Base-by-base conservation (phyloP, 92 coral and sea anemone species). In the Nematostella vectensis region DNA sequence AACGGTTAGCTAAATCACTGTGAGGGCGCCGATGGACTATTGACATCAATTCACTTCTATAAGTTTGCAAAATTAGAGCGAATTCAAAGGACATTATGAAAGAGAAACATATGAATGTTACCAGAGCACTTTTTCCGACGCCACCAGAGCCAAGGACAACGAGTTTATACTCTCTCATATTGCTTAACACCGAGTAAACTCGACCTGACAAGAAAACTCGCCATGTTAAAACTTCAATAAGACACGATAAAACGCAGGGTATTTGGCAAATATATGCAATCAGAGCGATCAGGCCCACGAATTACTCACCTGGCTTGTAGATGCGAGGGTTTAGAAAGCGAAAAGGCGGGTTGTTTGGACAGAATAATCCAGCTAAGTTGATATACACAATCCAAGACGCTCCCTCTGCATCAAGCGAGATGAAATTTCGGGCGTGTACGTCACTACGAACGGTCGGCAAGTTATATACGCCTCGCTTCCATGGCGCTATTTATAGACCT, bases 141-240 rank as follows among this genome's bases (percentile, higher is more conserved):
- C 99, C 99, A 27, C 99, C 99, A 71, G 96, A 87, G 24, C 99
- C 99, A 38, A 93, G 96, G 17, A 93, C 99, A 21, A 93, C 99
- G 23, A 93, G 84, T 59, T 93, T 93, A 73, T 93, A 93, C 69
- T 93, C 99, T 16, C 99, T 93, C 99, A 93, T 93, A 71, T 71
- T 67, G 55, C 43, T 30, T 25, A 24, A 43, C 12, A 22, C 21
- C 51, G 51, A 6, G 51, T 8, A 22, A 8, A 45, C 51, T 11
- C 12, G 51, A 45, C 17, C 54, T 30, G 44, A 18, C 28, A 43
- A 24, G 17, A 43, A 31, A 29, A 27, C 40, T 61, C 83, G 72
- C 83, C 83, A 69, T 77, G 28, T 55, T 53, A 71, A 6, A 19
- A 45, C 51, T 45, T 6, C 8, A 45, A 11, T 11, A 45, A 17